Base-by-base conservation (phyloP, 2,113 vertebrate genomes). In the Cyanoramphus novaezelandiae region DNA sequence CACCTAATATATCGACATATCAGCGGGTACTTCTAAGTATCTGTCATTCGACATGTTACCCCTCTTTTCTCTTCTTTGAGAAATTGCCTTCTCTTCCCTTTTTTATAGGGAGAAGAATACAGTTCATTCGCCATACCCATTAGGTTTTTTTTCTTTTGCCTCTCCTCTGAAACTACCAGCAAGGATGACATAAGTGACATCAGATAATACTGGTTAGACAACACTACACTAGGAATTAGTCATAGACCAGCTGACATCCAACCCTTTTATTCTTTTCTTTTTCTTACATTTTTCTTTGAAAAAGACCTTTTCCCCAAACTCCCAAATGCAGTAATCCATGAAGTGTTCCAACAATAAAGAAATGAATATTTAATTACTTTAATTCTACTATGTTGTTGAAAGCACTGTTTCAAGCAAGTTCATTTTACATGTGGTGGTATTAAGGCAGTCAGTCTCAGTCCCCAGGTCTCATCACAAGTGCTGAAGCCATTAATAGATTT, bases 351-450 rank as follows among this genome's bases (percentile, higher is more conserved):
- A 78, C 55, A 96, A 89, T 46, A 82, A 84, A 44, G 64, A 92
- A 94, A 91, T 90, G 5, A 93, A 95, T 88, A 90, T 88, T 93
- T 92, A 84, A 93, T 84, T 84, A 75, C 52, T 91, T 93, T 81
- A 88, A 91, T 92, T 94, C 86, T 84, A 57, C 69, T 69, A 7
- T 29, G 39, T 69, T 91, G 91, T 41, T 72, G 89, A 89, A 95
- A 93, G 52, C 24, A 75, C 60, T 31, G 6, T 86, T 93, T 83
- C 80, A 86, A 68, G 69, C 23, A 91, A 82, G 57, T 64, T 93
- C 39, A 79, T 92, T 78, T 88, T 82, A 44, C 6, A 2, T 35
- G 29, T 52, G 64, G 37, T 17, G 7, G 75, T 95, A 92, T 44
- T 86, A 76, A 92, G 43, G 65, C 64, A 93, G 80, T 57, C 1